Percentiles rank a stretch among this genome's conserved stretches.
Conservation (phyloP, 2,888 invertebrate species). For the Leucoptera coffeella region DNA sequence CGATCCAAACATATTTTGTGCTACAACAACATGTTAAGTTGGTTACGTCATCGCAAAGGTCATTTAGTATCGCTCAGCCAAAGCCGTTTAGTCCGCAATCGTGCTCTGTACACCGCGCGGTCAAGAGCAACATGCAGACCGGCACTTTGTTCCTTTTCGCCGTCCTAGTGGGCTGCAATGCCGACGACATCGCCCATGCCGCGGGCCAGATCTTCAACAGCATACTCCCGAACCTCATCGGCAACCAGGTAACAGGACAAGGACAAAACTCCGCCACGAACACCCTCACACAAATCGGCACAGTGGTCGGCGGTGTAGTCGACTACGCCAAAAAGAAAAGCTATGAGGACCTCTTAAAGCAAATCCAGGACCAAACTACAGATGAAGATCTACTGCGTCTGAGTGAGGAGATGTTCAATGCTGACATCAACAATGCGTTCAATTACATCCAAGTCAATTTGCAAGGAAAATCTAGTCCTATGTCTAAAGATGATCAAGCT, state of each 20-base stretch:
- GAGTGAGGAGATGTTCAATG: slow-evolving; percentile 64
- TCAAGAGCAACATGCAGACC: slow-evolving; percentile 21
- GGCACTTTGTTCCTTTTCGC: slow-evolving; percentile 18
- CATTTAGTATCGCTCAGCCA: slow-evolving; percentile 22
- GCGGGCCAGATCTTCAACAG: slow-evolving; percentile 42
- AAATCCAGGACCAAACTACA: slow-evolving; percentile 47
- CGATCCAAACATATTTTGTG: no score
- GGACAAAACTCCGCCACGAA: slow-evolving; percentile 31
- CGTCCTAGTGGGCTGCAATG: slow-evolving; percentile 19
- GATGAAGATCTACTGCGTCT: slow-evolving; percentile 63
- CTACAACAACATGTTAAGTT: no score
- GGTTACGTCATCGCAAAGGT: slow-evolving; percentile 45
- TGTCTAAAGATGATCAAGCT: slow-evolving; percentile 65
- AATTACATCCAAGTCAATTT: slow-evolving; percentile 63
- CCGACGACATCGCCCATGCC: slow-evolving; percentile 30
- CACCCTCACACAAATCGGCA: slow-evolving; percentile 34
- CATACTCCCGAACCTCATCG: slow-evolving; percentile 33
- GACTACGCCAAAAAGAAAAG: slow-evolving; percentile 44
- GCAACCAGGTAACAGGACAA: slow-evolving; percentile 26
- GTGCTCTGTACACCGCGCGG: slow-evolving; percentile 21
- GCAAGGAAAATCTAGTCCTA: slow-evolving; percentile 68
- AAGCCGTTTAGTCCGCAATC: slow-evolving; percentile 38
- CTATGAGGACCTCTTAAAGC: slow-evolving; percentile 34
- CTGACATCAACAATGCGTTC: slow-evolving; percentile 70
- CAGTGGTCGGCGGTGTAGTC: slow-evolving; percentile 41